Conservation (phyloP, 2,888 invertebrate species). For the Cerceris rybyensis region DNA sequence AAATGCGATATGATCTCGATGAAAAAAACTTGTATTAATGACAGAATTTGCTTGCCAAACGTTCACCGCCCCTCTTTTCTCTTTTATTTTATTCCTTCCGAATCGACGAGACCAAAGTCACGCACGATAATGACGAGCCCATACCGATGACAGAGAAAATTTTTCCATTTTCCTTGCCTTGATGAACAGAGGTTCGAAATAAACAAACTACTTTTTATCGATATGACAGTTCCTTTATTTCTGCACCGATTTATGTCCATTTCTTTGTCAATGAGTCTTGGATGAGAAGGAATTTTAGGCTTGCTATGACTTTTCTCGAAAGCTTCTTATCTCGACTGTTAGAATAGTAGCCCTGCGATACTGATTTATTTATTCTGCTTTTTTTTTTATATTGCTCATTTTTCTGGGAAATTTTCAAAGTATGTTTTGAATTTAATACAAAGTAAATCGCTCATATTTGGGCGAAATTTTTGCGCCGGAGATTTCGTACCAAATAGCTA, state of each 20-base stretch:
- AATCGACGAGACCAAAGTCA: neutral
- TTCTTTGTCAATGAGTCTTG: no score
- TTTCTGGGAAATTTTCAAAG: no score
- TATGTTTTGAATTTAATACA: no score
- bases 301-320: no score
- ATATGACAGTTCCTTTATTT: conserved; percentile 25
- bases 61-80: conserved; percentile 19
- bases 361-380: no score
- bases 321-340: no score
- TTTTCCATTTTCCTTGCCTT: conserved; percentile 47
- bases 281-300: no score
- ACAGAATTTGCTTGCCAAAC: conserved; percentile 68
- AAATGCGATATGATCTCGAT: conserved; percentile 34
- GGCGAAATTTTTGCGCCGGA: no score
- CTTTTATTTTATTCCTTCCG: conserved; percentile 23
- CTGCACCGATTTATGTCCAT: neutral
- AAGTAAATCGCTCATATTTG: no score
- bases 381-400: no score
- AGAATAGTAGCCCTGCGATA: no score
- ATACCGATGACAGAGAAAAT: conserved; percentile 19
- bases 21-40: conserved; percentile 40
- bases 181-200: conserved; percentile 59
- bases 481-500: conserved; percentile 39
- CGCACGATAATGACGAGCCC: conserved; percentile 6
- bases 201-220: conserved; percentile 65